Conservation (phyloP, 2,888 invertebrate species). For the Andrena praecox region DNA sequence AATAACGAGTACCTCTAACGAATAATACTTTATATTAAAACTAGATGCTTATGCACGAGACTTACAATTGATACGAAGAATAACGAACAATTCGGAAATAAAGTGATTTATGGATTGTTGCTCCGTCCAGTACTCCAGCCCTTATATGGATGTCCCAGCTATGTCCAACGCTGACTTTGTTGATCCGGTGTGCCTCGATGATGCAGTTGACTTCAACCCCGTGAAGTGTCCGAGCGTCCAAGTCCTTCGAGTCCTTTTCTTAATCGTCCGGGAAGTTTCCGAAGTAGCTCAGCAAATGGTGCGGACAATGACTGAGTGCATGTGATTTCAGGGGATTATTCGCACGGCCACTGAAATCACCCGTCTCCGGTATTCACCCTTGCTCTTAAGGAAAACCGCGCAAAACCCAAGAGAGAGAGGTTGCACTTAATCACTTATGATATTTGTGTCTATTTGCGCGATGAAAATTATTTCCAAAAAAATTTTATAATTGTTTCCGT, state of each 20-base stretch:
- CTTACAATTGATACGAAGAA: background rate
- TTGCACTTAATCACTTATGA: too few relatives aligned
- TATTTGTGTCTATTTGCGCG: too few relatives aligned
- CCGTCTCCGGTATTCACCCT: background rate
- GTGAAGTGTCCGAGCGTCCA: too few relatives aligned
- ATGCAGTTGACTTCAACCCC: too few relatives aligned
- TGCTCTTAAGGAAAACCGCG: slow-evolving; percentile 1
- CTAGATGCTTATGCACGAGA: background rate
- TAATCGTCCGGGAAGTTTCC: background rate
- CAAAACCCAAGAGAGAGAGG: background rate
- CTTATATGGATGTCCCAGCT: too few relatives aligned
- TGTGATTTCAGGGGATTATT: background rate
- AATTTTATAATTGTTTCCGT: background rate
- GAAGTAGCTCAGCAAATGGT: background rate
- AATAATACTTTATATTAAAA: background rate
- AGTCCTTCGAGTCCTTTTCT: too few relatives aligned
- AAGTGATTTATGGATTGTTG: too few relatives aligned
- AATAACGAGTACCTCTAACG: background rate
- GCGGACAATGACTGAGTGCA: background rate
- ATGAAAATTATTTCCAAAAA: too few relatives aligned
- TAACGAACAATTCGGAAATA: too few relatives aligned
- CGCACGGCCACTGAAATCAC: background rate
- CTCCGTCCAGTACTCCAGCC: too few relatives aligned
- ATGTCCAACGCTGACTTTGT: too few relatives aligned
- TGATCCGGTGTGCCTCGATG: too few relatives aligned